phyloP scores from a whole-genome alignment of 2,888 invertebrate species.

The Vannuccia rotundouncinata region DNA sequence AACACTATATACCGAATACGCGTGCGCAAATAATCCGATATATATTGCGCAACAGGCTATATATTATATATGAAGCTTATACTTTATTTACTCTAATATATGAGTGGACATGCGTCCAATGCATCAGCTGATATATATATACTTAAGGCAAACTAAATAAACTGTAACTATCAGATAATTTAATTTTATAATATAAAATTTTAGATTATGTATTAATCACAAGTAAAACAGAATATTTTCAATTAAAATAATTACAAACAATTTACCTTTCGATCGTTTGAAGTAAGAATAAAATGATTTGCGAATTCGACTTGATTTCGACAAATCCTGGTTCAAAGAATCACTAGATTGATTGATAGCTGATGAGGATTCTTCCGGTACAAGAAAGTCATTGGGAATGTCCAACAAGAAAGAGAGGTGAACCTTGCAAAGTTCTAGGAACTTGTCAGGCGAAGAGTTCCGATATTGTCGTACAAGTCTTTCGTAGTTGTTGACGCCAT shows the following conservation, averaged over 20 bases:
- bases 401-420: neutral
- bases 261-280: slow-evolving; percentile 12
- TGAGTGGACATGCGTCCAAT: too few species aligned
- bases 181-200: too few species aligned
- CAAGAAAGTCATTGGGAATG: slow-evolving; percentile 4
- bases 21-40: neutral
- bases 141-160: too few species aligned
- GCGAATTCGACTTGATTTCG: neutral
- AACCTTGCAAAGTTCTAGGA: neutral
- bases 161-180: too few species aligned
- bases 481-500: neutral
- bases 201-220: too few species aligned
- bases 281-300: neutral
- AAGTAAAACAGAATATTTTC: too few species aligned
- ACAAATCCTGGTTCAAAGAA: neutral
- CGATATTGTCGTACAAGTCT: neutral
- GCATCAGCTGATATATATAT: too few species aligned
- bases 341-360: neutral
- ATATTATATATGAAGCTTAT: too few species aligned
- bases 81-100: too few species aligned
- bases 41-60: neutral
- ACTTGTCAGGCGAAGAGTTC: neutral
- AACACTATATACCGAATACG: neutral
- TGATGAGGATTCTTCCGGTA: neutral
- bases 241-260: too few species aligned